phyloP scores from a whole-genome alignment of 2,888 invertebrate species.

The Eugnorisma glareosa region DNA sequence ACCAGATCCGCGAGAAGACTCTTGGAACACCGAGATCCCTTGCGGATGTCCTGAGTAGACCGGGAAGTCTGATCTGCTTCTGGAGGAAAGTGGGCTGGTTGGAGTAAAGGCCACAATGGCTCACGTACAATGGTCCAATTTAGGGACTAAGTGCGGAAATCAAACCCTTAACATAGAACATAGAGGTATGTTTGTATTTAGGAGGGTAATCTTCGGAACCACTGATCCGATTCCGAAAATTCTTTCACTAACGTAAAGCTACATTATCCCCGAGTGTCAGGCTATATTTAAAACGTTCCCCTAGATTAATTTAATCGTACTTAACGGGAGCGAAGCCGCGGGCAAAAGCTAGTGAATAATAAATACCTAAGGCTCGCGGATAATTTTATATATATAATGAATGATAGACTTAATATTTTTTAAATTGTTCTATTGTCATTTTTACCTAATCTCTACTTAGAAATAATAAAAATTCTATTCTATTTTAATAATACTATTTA shows the following conservation, averaged over 20 bases:
- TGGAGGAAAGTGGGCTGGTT: no score
- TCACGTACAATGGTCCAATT: no score
- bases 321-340: neutral
- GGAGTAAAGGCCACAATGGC: no score
- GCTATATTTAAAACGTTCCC: neutral
- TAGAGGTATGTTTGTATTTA: no score
- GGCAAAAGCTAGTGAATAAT: neutral
- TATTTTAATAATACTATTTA: slow-evolving; percentile 53
- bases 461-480: slow-evolving; percentile 16
- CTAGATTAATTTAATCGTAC: neutral
- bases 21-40: no score
- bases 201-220: no score
- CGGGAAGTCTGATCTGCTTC: no score
- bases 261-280: neutral
- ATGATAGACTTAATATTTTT: neutral
- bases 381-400: neutral
- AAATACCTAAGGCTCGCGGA: neutral
- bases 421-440: slow-evolving; percentile 20
- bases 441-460: slow-evolving; percentile 26
- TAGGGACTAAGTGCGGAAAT: no score
- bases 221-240: neutral
- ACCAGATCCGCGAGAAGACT: no score
- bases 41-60: no score
- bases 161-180: no score
- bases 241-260: neutral